Percentiles rank a stretch among this genome's conserved stretches.
Evolutionary conservation across 2,888 invertebrate species (phyloP).

Genomic region (Laspeyria flexula): DNA sequence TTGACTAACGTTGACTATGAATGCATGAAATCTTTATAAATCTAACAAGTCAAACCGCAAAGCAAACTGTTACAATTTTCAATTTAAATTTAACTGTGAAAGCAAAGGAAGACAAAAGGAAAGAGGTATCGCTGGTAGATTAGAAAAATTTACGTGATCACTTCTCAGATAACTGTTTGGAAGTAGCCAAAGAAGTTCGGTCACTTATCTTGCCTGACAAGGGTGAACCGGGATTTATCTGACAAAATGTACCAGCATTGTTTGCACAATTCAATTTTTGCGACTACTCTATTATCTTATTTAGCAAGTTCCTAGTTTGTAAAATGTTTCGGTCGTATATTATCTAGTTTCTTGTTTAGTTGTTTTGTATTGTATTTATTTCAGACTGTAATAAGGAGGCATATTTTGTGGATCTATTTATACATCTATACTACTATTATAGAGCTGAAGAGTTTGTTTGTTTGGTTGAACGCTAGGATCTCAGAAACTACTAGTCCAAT

Average conservation of each 20-base stretch:
- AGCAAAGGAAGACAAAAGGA: slow-evolving; percentile 33
- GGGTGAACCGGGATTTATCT: slow-evolving; percentile 61
- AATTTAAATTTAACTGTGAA: slow-evolving; percentile 44
- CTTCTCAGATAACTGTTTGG: slow-evolving; percentile 56
- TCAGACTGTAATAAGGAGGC: too few relatives aligned
- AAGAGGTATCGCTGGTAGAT: slow-evolving; percentile 59
- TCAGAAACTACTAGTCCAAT: too few relatives aligned
- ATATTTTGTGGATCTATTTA: too few relatives aligned
- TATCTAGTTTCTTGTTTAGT: neutral
- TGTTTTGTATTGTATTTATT: neutral
- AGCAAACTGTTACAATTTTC: slow-evolving; percentile 35
- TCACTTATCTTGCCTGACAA: slow-evolving; percentile 67
- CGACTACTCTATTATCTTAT: slow-evolving; percentile 27
- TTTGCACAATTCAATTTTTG: slow-evolving; percentile 50
- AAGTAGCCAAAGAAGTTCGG: slow-evolving; percentile 59
- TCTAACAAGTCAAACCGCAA: slow-evolving; percentile 3
- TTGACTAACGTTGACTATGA: slow-evolving; percentile 31
- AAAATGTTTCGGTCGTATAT: slow-evolving; percentile 16
- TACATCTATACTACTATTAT: too few relatives aligned
- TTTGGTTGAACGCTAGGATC: too few relatives aligned
- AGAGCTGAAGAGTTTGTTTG: too few relatives aligned
- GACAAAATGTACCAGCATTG: slow-evolving; percentile 30
- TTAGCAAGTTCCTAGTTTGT: slow-evolving; percentile 26
- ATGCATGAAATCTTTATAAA: slow-evolving; percentile 15
- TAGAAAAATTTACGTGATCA: slow-evolving; percentile 76